Conservation (phyloP, 2,797 vertebrate species). For the Poliocrania exsul region DNA sequence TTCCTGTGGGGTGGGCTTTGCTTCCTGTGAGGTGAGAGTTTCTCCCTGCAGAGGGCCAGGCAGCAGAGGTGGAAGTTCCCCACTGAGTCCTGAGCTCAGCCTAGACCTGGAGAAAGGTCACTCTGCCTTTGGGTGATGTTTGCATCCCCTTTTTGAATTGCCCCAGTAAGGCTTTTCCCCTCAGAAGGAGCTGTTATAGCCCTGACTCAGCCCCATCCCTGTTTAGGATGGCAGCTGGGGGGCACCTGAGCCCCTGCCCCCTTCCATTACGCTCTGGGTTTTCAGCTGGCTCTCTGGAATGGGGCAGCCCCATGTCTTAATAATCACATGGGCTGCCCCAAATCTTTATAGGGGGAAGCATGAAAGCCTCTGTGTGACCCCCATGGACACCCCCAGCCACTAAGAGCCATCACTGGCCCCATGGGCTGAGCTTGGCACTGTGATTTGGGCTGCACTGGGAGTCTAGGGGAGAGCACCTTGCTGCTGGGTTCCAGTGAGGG, state of each 20-base stretch:
- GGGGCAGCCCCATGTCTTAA: neutral
- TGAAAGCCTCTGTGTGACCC: neutral
- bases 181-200: neutral
- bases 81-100: neutral
- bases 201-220: neutral
- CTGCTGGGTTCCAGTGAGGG: conserved; percentile 21
- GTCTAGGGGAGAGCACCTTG: neutral
- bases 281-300: neutral
- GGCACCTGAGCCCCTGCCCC: neutral
- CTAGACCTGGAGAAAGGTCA: neutral
- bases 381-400: fast-evolving
- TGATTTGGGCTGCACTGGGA: neutral
- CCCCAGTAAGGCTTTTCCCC: neutral
- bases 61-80: neutral
- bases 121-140: neutral
- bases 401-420: neutral
- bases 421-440: neutral
- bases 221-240: neutral
- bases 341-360: neutral
- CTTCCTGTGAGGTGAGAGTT: neutral
- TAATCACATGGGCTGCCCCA: neutral
- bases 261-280: neutral
- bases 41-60: neutral
- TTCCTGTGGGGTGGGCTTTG: neutral
- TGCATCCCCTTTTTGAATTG: neutral